These are phyloP conservation scores for Tachina grossa DNA, from an alignment of 2,888 invertebrate genomes.

Conservation along the genomic window DNA sequence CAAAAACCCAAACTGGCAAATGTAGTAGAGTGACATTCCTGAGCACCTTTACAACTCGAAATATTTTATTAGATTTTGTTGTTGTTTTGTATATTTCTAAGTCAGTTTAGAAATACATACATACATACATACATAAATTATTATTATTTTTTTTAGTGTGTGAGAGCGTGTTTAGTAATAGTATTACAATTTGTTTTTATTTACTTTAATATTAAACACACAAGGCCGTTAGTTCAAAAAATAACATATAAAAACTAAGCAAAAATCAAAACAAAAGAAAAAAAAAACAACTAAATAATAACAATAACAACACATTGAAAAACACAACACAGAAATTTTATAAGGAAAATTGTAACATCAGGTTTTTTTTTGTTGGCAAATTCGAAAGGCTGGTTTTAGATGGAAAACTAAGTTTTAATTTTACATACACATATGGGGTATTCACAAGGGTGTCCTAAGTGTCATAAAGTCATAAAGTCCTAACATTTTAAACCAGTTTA, in stretches of 20 bases:
- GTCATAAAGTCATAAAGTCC: too few species aligned
- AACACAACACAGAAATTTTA: conserved; percentile 28
- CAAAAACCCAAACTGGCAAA: conserved; percentile 47
- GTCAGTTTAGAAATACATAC: conserved; percentile 22
- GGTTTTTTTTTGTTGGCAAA: conserved; percentile 46
- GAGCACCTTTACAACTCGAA: conserved; percentile 62
- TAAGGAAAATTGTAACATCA: conserved; percentile 62
- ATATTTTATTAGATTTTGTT: conserved; percentile 11
- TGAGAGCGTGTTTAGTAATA: conserved; percentile 26
- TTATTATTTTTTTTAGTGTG: conserved; percentile 12
- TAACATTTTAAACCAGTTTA: too few species aligned
- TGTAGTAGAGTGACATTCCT: conserved; percentile 69
- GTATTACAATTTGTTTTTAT: conserved; percentile 46
- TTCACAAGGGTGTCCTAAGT: too few species aligned
- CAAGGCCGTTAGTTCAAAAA: conserved; percentile 65
- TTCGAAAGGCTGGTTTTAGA: neutral
- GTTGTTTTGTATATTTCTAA: conserved; percentile 18
- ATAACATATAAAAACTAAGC: neutral
- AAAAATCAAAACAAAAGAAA: conserved; percentile 23
- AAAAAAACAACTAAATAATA: neutral
- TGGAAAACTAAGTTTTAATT: conserved; percentile 22
- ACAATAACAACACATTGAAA: conserved; percentile 15
- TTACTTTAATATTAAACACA: conserved; percentile 41
- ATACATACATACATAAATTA: neutral
- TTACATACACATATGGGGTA: too few species aligned